Evolutionary conservation across 1,140 invertebrate genomes (phyloP), one percentile per base, ranked within the genome.

Genomic region (Thaumatotibia leucotreta): DNA sequence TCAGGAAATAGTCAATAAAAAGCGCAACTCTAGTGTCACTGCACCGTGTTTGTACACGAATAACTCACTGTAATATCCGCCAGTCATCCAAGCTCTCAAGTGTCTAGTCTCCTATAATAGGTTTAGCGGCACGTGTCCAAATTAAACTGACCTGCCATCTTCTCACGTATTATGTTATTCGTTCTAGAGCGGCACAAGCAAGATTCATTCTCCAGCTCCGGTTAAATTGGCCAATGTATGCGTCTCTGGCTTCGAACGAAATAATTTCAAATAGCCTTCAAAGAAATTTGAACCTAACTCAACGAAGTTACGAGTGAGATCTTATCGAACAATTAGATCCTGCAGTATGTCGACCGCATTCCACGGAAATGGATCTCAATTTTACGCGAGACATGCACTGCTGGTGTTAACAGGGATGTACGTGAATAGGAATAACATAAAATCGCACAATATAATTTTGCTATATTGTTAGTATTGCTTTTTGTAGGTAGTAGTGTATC

Each of bases 301-400:
- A 61, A 65, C 35, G 54, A 31, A 52, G 64, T 10, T 45, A 66
- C 31, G 22, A n/a, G n/a, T 31, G 67, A 22, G 22, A 31, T 24
- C 14, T 11, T 10, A 0, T 3, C 0, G 17, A 5, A n/a, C 1
- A 31, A 58, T 31, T 6, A 20, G 52, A n/a, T n/a, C 14, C 2
- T 69, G 66, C 65, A 70, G 61, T 67, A 69, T 70, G 71, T 77
- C 74, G 68, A 66, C 67, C 64, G 72, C 74, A 76, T 76, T 74
- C 70, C 70, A 62, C 73, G 49, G 69, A 64, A 73, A 76, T 67
- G 67, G 68, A 69, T 68, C 74, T 76, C 70, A 76, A 79, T 79
- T 79, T 76, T 74, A 72, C 76, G 74, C 62, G 66, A 75, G 69
- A 75, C 68, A 69, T 74, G 69, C 70, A 64, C 67, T 73, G 35